These are phyloP conservation scores for Callinectes sapidus DNA, from an alignment of 2,888 invertebrate genomes.

Conservation along the genomic window DNA sequence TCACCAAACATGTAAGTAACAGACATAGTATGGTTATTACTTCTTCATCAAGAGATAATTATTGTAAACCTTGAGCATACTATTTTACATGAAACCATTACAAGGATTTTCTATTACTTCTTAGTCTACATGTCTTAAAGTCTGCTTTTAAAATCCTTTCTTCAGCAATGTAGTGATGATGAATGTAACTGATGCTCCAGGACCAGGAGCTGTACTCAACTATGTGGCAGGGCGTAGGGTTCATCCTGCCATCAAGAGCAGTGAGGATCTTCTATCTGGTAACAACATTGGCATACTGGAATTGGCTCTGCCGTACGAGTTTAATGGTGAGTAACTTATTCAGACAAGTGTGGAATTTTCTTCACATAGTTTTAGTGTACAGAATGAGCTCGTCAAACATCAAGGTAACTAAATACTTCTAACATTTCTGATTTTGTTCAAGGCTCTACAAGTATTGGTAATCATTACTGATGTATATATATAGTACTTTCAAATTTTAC, in stretches of 20 bases:
- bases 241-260: constrained; percentile 41
- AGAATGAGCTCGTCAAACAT: neutral
- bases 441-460: too few relatives aligned
- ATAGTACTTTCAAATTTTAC: too few relatives aligned
- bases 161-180: constrained; percentile 52
- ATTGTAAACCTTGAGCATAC: neutral
- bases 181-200: constrained; percentile 42
- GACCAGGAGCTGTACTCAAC: constrained; percentile 44
- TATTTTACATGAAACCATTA: neutral
- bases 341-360: neutral
- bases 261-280: constrained; percentile 45
- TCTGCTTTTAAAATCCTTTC: neutral
- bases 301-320: constrained; percentile 48
- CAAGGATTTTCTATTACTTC: neutral
- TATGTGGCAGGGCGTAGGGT: constrained; percentile 53
- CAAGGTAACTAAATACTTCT: neutral
- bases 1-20: constrained; percentile 61
- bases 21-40: neutral
- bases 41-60: neutral
- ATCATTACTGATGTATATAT: too few relatives aligned
- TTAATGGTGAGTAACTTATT: constrained; percentile 48
- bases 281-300: constrained; percentile 61
- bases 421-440: too few relatives aligned
- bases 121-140: neutral
- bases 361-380: neutral